Conservation (phyloP, 2,113 vertebrate genomes). For the Anthoscopus minutus region DNA sequence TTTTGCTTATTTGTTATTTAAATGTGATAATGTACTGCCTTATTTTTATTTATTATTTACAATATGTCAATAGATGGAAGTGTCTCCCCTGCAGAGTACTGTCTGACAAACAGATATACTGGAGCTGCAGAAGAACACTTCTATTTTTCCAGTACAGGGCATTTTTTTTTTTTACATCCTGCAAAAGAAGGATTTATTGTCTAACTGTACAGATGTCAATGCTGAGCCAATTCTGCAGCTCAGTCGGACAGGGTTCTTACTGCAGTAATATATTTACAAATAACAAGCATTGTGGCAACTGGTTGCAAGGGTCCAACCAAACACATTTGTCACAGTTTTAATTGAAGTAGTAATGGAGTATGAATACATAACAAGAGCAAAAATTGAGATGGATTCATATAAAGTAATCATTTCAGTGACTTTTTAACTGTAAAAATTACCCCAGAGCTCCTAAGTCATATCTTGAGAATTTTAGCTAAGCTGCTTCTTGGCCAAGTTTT, state of each 20-base stretch:
- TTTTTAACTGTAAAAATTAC: neutral
- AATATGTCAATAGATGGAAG: neutral
- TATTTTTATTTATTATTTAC: neutral
- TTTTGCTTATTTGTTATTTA: constrained; percentile 1
- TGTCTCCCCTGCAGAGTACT: neutral
- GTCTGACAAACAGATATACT: neutral
- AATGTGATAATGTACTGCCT: neutral
- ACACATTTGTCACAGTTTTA: neutral
- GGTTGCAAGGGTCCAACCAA: neutral
- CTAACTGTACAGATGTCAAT: neutral
- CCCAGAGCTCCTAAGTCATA: neutral
- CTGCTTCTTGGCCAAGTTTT: neutral
- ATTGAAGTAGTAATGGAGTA: neutral
- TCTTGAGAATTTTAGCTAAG: constrained; percentile 39
- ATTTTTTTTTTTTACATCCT: neutral
- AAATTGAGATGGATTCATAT: neutral
- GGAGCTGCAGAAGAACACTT: neutral
- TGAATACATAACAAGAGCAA: neutral
- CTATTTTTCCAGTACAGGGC: neutral
- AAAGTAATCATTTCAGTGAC: neutral
- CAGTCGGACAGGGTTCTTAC: neutral
- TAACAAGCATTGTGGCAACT: neutral
- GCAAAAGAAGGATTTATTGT: neutral
- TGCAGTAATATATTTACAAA: neutral
- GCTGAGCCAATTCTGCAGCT: neutral